Conservation (phyloP, 2,797 vertebrate genomes). For the Harpagifer antarcticus region DNA sequence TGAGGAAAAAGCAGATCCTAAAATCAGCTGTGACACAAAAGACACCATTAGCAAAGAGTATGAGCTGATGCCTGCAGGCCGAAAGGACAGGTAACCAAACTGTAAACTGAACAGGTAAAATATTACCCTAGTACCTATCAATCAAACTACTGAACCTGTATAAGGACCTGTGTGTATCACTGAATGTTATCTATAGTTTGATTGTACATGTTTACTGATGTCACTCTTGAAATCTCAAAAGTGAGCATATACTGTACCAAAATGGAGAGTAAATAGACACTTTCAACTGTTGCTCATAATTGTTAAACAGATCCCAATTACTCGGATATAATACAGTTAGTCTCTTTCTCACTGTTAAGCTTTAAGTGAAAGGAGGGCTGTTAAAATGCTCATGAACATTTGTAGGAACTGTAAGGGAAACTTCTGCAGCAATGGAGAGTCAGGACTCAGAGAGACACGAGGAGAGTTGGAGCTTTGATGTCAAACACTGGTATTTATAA, state of each 20-base stretch:
- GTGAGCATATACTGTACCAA: neutral
- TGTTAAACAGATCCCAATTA: neutral
- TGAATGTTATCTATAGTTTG: neutral
- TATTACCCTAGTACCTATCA: neutral
- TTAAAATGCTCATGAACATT: constrained; percentile 20
- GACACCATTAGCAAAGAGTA: neutral
- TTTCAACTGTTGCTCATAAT: neutral
- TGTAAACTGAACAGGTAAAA: neutral
- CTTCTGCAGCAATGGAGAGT: no score
- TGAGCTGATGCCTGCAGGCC: neutral
- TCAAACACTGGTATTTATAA: no score
- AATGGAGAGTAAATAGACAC: neutral
- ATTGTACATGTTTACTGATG: neutral
- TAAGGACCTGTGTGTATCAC: neutral
- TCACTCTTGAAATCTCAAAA: neutral
- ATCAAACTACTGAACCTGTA: neutral
- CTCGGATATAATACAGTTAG: neutral
- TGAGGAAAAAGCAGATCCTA: neutral
- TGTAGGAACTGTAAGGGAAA: no score
- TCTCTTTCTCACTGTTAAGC: constrained; percentile 5
- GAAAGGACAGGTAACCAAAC: neutral
- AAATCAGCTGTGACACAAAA: constrained; percentile 3
- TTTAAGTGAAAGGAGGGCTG: constrained; percentile 1
- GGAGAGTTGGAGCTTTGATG: no score
- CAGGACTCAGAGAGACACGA: no score